Evolutionary conservation across 2,888 invertebrate species (phyloP), one percentile per base, ranked within the genome.

Genomic region (Caenorhabditis parvicauda): DNA sequence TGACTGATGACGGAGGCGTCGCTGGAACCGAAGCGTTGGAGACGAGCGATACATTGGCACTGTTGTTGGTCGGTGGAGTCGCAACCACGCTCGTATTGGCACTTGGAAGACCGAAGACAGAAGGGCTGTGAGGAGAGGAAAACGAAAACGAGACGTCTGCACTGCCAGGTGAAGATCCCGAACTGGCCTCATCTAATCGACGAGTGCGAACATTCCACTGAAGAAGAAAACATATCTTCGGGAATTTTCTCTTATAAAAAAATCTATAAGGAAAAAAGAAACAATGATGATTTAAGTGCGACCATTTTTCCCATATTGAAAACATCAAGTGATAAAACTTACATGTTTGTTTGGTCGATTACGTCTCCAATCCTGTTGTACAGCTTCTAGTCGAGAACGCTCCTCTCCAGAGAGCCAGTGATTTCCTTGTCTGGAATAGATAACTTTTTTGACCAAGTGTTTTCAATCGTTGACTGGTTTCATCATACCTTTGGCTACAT

Each of bases 351-450:
- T 66, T 3, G 77, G 77, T 35, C 79, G 48, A 19, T 69, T 76
- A 17, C 70, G 55, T 32, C 79, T 67, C 79, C 79, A 79, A 51
- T 79, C 79, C 28, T 74, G 67, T 46, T 79, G 79, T 6, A 79
- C 79, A 9, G 79, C 79, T 58, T 79, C 77, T 21, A 79, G 64
- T 14, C 79, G 68, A 21, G 73, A 74, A 29, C 75, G 62, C 49
- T 79, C 79, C 55, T 79, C 79, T 19, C 71, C 69, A 6, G 77
- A 70, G 28, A 74, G 55, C 74, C 71, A 72, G 45, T 70, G 64
- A 14, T 63, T 63, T 22, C 68, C 68, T 53, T 60, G 49, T 53
- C 64, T 64, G 62, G 44, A 64, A 63, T 22, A 7, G 21, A 38
- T 43, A 7, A n/a, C n/a, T n/a, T n/a, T n/a, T n/a, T n/a, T n/a